A percentile compares a stretch with the other conserved stretches of the same genome.
Conservation (phyloP, 1,140 invertebrate genomes). For the Pogonomyrmex californicus region DNA sequence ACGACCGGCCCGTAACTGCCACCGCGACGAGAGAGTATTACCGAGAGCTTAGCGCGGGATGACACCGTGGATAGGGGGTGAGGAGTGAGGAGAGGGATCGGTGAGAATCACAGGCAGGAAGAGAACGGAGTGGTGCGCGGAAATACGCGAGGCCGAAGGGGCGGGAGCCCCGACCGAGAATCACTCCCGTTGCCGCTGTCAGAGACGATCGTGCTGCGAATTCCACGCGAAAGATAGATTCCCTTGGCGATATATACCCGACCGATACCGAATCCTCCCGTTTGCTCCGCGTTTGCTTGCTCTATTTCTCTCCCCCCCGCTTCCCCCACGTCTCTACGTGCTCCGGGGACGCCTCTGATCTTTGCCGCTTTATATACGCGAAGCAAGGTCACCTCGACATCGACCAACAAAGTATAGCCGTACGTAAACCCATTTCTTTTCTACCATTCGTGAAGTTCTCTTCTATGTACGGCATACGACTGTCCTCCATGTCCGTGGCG, state of each 20-base stretch:
- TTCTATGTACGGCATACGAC: not conserved
- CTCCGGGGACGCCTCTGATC: slow-evolving; percentile 77
- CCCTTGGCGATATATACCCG: slow-evolving; percentile 74
- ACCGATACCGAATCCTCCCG: slow-evolving; percentile 63
- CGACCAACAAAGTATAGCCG: slow-evolving; percentile 7
- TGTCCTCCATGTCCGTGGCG: slow-evolving; percentile 1
- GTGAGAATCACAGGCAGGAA: slow-evolving; percentile 5
- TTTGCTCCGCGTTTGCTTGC: slow-evolving; percentile 8
- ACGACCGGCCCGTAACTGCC: slow-evolving; percentile 65
- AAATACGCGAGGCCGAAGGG: not conserved
- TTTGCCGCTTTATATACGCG: slow-evolving; percentile 76
- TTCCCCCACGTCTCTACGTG: slow-evolving; percentile 66
- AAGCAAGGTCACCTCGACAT: slow-evolving; percentile 39
- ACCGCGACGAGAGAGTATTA: slow-evolving; percentile 67
- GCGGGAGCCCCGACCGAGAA: slow-evolving; percentile 72
- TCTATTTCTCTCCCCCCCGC: slow-evolving; percentile 20
- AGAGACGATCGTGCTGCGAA: slow-evolving; percentile 85
- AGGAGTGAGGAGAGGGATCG: slow-evolving; percentile 63
- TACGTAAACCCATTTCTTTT: not conserved
- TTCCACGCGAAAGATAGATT: slow-evolving; percentile 80
- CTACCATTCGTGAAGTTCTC: not conserved
- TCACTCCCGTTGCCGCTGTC: slow-evolving; percentile 83
- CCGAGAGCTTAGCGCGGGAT: slow-evolving; percentile 68
- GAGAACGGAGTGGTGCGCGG: not conserved
- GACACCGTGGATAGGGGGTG: slow-evolving; percentile 58